Percentiles rank a stretch among this genome's conserved stretches.
Conservation (phyloP, 2,797 vertebrate species). For the Synaphobranchus kaupii region DNA sequence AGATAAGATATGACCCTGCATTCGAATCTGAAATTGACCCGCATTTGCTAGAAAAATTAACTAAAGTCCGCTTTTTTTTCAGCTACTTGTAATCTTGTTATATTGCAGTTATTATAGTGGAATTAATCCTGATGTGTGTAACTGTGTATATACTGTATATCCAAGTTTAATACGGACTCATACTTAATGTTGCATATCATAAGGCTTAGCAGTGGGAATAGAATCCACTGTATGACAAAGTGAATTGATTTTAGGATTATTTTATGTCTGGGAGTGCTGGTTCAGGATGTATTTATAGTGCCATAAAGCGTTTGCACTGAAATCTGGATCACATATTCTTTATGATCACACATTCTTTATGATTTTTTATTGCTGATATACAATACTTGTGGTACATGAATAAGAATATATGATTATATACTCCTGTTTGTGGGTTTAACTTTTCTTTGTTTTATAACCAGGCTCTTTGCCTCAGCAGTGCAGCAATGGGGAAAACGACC, state of each 20-base stretch:
- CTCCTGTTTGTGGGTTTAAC: background rate
- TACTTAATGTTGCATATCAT: background rate
- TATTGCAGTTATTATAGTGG: too few relatives aligned
- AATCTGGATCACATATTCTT: background rate
- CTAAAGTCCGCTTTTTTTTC: too few relatives aligned
- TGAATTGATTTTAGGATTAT: background rate
- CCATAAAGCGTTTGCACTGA: background rate
- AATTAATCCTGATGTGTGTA: background rate
- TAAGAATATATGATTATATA: background rate
- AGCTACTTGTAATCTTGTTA: too few relatives aligned
- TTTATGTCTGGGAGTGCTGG: background rate
- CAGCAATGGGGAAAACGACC: constrained; percentile 89
- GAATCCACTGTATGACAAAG: background rate
- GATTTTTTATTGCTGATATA: too few relatives aligned
- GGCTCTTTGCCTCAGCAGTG: constrained; percentile 85
- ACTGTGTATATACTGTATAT: background rate
- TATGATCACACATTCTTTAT: too few relatives aligned
- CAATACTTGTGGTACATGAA: background rate
- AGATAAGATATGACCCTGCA: too few relatives aligned
- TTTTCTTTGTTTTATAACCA: constrained; percentile 50
- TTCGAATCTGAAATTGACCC: too few relatives aligned
- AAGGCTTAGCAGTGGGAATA: background rate
- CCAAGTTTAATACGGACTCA: background rate
- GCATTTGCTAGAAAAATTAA: too few relatives aligned
- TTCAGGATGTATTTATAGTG: background rate